Percentiles rank a stretch among this genome's conserved stretches.
These are phyloP conservation scores for Ophion ventricosus DNA, from an alignment of 2,888 invertebrate genomes.

Conservation along the genomic window DNA sequence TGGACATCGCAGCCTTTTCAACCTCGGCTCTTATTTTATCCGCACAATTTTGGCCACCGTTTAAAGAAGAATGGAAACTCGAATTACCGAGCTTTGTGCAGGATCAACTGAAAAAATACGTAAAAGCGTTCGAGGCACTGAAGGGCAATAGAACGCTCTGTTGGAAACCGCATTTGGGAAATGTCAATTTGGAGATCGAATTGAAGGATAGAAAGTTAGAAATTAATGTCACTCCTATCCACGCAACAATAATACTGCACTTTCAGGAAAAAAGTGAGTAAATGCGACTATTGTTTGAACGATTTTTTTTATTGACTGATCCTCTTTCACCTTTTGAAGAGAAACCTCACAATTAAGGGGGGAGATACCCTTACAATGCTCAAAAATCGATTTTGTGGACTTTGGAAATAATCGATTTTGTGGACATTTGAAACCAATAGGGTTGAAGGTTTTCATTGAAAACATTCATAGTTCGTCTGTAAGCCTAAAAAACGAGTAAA, in stretches of 20 bases:
- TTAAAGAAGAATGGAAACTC: slow-evolving; percentile 95
- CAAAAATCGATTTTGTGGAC: too few species aligned
- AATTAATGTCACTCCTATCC: slow-evolving; percentile 95
- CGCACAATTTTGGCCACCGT: slow-evolving; percentile 99
- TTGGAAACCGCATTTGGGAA: slow-evolving; percentile 97
- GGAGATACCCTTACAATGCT: too few species aligned
- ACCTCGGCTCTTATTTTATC: slow-evolving; percentile 96
- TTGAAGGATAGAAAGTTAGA: slow-evolving; percentile 91
- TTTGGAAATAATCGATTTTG: too few species aligned
- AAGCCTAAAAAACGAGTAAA: too few species aligned
- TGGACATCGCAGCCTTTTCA: slow-evolving; percentile 84
- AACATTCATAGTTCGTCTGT: too few species aligned
- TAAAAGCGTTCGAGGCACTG: slow-evolving; percentile 94
- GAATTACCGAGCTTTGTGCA: slow-evolving; percentile 93
- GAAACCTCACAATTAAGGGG: neutral
- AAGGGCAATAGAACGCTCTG: slow-evolving; percentile 96
- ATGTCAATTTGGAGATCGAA: slow-evolving; percentile 95
- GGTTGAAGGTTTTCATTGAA: too few species aligned
- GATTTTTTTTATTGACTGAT: neutral
- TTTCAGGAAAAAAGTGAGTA: slow-evolving; percentile 92
- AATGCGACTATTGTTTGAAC: neutral
- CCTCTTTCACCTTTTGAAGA: neutral
- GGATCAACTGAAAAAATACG: slow-evolving; percentile 92
- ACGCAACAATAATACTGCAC: slow-evolving; percentile 96
- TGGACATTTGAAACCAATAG: too few species aligned